Evolutionary conservation across 53 echinoderm and acorn worm species (phyloP).

Genomic region (Hippasteria phrygiana): DNA sequence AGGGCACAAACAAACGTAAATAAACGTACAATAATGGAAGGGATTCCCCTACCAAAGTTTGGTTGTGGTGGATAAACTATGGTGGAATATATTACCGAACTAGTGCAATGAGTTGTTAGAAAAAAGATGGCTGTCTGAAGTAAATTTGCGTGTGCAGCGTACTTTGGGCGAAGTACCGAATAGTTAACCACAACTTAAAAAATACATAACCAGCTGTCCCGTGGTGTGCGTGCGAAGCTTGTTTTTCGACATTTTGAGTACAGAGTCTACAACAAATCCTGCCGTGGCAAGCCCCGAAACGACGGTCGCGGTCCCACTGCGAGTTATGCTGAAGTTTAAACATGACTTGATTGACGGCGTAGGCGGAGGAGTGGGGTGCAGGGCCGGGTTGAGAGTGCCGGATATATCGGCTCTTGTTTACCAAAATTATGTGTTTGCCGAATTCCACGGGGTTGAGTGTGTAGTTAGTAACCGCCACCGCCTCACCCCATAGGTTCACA

Average conservation of each 20-base stretch:
- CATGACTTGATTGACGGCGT: constrained; percentile 55
- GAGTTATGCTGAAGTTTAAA: constrained; percentile 6
- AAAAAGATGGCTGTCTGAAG: constrained; percentile 15
- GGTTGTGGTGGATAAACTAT: neutral
- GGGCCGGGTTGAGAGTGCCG: constrained; percentile 20
- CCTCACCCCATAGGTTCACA: constrained; percentile 43
- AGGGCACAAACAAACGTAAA: constrained; percentile 41
- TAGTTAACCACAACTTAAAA: neutral
- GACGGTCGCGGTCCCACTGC: constrained; percentile 6
- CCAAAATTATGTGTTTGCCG: constrained; percentile 49
- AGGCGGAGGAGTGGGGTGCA: neutral
- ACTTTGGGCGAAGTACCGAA: neutral
- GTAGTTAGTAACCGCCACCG: constrained; percentile 36
- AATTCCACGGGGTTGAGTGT: constrained; percentile 61
- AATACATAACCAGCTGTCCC: constrained; percentile 14
- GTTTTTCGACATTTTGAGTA: constrained; percentile 30
- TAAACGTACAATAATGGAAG: constrained; percentile 5
- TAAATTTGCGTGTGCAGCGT: neutral
- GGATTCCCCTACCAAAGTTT: constrained; percentile 35
- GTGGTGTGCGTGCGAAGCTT: constrained; percentile 9
- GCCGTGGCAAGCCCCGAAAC: neutral
- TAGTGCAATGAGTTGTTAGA: neutral
- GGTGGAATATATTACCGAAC: neutral
- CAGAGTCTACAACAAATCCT: constrained; percentile 26
- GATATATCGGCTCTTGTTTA: constrained; percentile 48